A percentile compares a stretch with the other conserved stretches of the same genome.
Conservation (phyloP, 2,113 vertebrate genomes). For the Nyctereutes procyonoides region DNA sequence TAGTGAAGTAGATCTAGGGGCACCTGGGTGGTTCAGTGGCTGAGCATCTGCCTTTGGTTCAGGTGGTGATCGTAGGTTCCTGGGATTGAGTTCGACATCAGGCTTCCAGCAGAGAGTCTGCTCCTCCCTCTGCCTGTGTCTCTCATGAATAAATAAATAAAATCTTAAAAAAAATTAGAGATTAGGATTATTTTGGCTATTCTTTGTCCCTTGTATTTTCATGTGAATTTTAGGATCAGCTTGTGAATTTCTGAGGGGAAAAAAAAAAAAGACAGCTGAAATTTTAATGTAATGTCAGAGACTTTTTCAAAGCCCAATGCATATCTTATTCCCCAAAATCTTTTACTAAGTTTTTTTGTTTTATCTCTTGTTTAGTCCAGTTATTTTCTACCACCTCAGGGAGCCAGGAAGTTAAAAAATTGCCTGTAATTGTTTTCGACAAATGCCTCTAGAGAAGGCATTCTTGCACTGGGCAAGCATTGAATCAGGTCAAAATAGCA, state of each 20-base stretch:
- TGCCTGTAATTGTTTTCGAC: neutral
- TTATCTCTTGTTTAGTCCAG: neutral
- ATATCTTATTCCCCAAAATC: neutral
- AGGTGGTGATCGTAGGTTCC: too few species aligned
- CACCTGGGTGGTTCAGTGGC: too few species aligned
- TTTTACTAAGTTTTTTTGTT: neutral
- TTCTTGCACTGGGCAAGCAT: neutral
- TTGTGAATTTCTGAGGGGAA: neutral
- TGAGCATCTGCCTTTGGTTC: too few species aligned
- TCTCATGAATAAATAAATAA: too few species aligned
- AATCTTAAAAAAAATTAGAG: too few species aligned
- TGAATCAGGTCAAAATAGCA: neutral
- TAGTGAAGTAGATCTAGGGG: neutral
- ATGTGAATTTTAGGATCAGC: slow-evolving; percentile 5
- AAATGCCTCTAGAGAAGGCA: neutral
- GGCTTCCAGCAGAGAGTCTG: too few species aligned
- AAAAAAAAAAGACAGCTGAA: neutral
- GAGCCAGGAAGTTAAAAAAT: slow-evolving; percentile 18
- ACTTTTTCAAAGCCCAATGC: neutral
- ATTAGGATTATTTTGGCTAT: neutral
- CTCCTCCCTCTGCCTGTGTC: too few species aligned
- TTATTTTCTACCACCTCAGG: neutral
- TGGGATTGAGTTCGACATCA: too few species aligned
- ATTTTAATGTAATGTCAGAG: neutral
- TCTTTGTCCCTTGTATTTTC: neutral